These are phyloP conservation scores for Sycophaga agraensis DNA, from an alignment of 1,140 invertebrate genomes.

Conservation along the genomic window DNA sequence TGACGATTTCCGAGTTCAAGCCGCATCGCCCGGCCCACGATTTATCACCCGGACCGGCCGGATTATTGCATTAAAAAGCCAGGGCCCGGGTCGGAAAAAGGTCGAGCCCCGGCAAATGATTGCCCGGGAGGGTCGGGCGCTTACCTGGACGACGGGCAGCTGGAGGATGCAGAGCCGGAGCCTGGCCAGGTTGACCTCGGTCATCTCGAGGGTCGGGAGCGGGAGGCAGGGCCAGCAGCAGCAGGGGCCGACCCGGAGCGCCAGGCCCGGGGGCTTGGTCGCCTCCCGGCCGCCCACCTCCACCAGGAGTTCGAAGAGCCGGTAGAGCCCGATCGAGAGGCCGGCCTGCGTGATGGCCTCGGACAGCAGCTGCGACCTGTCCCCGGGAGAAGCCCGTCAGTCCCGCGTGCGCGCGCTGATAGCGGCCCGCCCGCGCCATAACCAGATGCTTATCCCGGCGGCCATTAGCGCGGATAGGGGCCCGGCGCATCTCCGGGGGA, in stretches of 20 bases:
- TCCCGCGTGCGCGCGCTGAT: no score
- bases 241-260: constrained; percentile 49
- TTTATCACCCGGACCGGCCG: constrained; percentile 27
- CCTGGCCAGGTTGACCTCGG: constrained; percentile 49
- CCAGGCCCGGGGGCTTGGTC: constrained; percentile 40
- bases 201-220: constrained; percentile 48
- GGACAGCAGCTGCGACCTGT: constrained; percentile 50
- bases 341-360: constrained; percentile 50
- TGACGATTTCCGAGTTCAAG: no score
- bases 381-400: no score
- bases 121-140: background rate
- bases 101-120: no score
- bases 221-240: constrained; percentile 57
- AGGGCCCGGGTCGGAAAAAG: background rate
- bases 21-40: no score
- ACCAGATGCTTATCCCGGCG: no score
- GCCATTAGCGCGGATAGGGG: no score
- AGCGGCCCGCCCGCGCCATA: no score
- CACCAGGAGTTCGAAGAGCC: constrained; percentile 48
- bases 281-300: constrained; percentile 46
- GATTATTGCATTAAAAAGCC: constrained; percentile 19
- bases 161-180: constrained; percentile 48
- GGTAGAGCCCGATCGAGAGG: constrained; percentile 51
- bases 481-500: no score
- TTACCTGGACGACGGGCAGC: constrained; percentile 53